Evolutionary conservation across 2,888 invertebrate species (phyloP).

Genomic region (Chymomyza caudatula): DNA sequence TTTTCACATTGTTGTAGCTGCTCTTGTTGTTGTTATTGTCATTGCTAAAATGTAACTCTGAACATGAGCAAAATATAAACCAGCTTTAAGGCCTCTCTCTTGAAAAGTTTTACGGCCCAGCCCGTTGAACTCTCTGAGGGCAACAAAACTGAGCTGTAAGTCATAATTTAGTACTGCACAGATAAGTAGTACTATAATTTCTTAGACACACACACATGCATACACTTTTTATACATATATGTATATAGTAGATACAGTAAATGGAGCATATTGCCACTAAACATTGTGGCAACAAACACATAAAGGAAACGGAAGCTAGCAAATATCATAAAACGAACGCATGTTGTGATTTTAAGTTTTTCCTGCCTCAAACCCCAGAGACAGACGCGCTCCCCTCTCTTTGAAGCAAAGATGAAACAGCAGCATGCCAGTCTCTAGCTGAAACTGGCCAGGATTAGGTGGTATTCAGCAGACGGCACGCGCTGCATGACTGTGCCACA

Average conservation of each 20-base stretch:
- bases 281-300: background rate
- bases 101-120: background rate
- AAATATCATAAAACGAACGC: constrained; percentile 55
- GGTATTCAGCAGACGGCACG: constrained; percentile 42
- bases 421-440: constrained; percentile 8
- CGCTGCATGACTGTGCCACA: constrained; percentile 49
- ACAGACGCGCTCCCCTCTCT: background rate
- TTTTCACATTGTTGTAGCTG: constrained; percentile 43
- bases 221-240: constrained; percentile 8
- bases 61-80: constrained; percentile 55
- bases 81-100: constrained; percentile 32
- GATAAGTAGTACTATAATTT: constrained; percentile 49
- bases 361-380: constrained; percentile 5
- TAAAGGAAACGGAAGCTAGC: constrained; percentile 47
- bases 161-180: constrained; percentile 46
- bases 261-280: background rate
- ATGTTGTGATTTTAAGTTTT: constrained; percentile 64
- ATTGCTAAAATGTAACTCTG: constrained; percentile 40
- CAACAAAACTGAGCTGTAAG: background rate
- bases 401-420: constrained; percentile 41
- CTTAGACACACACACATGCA: constrained; percentile 61
- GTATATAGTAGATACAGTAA: background rate
- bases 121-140: constrained; percentile 1
- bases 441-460: constrained; percentile 42
- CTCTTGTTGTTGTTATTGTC: constrained; percentile 26